A percentile compares a stretch with the other conserved stretches of the same genome.
phyloP scores from a whole-genome alignment of 1,140 invertebrate species.

The Platyscapa corneri region DNA sequence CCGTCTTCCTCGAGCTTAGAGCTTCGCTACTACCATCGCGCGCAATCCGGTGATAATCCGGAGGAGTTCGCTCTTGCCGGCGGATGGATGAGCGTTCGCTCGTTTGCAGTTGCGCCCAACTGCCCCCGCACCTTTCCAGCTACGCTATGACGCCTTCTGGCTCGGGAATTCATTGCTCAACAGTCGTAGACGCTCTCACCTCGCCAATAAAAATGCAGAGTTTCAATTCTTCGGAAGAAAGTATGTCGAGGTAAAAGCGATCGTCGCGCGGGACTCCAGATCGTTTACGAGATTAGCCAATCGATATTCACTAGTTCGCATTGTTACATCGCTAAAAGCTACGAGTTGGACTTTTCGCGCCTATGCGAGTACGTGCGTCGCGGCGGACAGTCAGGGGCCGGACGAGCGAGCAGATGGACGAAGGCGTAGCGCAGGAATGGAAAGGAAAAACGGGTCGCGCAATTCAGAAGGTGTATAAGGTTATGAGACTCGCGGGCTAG shows the following conservation, averaged over 20 bases:
- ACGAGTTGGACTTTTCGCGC: neutral
- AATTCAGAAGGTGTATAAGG: constrained; percentile 4
- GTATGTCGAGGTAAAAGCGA: constrained; percentile 14
- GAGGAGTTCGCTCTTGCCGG: too few species aligned
- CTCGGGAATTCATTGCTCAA: neutral
- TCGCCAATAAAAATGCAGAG: neutral
- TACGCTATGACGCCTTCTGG: too few species aligned
- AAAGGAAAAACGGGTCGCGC: neutral
- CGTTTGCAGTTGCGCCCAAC: neutral
- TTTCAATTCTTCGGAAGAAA: neutral
- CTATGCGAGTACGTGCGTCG: neutral
- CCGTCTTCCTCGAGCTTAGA: too few species aligned
- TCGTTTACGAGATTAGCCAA: neutral
- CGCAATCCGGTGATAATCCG: too few species aligned
- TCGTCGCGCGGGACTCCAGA: neutral
- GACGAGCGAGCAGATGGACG: neutral
- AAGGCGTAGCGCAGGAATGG: neutral
- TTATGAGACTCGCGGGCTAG: neutral
- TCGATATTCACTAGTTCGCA: neutral
- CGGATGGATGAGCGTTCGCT: too few species aligned
- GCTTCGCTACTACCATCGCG: too few species aligned
- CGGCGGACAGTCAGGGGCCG: neutral
- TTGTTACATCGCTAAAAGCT: too few species aligned
- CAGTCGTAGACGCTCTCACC: neutral
- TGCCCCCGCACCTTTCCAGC: neutral